A percentile compares a stretch with the other conserved stretches of the same genome.
phyloP scores from a whole-genome alignment of 2,113 vertebrate species.

The Meles meles region DNA sequence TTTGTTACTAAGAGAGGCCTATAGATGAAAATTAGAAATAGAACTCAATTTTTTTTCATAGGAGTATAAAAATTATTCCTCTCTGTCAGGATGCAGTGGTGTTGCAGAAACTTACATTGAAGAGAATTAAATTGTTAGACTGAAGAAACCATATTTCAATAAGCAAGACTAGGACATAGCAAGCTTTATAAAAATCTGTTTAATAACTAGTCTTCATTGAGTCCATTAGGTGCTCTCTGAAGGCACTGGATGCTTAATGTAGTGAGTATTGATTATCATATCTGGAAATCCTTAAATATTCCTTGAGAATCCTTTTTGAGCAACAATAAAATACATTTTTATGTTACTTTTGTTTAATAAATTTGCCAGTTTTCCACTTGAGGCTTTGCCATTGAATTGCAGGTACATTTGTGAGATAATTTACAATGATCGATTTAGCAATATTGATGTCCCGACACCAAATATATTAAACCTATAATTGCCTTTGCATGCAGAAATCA shows the following conservation, averaged over 20 bases:
- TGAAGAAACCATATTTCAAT: neutral
- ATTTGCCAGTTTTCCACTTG: neutral
- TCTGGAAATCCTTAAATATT: neutral
- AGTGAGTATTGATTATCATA: neutral
- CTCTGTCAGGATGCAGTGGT: neutral
- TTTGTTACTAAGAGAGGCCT: neutral
- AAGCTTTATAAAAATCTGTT: neutral
- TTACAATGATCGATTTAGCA: neutral
- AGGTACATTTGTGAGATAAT: constrained; percentile 24
- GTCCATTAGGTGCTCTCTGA: neutral
- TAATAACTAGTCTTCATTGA: neutral
- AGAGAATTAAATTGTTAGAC: neutral
- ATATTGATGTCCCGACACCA: neutral
- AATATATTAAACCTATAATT: neutral
- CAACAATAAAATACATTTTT: neutral
- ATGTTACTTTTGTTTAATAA: neutral
- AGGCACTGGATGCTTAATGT: neutral
- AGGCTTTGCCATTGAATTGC: neutral
- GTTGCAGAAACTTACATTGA: neutral
- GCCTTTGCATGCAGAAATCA: neutral
- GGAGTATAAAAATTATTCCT: neutral
- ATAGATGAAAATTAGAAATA: neutral
- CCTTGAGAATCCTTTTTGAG: neutral
- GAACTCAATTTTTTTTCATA: neutral
- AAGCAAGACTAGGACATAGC: neutral